Base-by-base conservation (phyloP, 2,797 vertebrate species). In the Craterocephalus amniculus region DNA sequence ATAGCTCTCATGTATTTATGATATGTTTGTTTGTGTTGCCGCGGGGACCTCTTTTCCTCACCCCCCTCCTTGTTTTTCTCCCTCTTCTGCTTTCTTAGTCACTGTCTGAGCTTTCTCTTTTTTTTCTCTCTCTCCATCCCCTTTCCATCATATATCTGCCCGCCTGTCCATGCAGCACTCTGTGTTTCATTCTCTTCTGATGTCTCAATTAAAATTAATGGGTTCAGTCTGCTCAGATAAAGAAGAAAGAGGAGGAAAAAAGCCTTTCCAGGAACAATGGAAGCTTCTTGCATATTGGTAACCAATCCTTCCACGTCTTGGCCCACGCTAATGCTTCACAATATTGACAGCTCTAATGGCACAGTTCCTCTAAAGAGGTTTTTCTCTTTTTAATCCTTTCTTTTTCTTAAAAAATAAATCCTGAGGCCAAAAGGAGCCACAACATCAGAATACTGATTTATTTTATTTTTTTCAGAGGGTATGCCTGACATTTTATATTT, bases 181-280 rank as follows among this genome's bases (percentile, higher is more conserved):
- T 79, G 71, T 61, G 74, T 79, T 82, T 90, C 81, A 51, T 67
- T 76, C 74, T 64, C 51, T 59, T 90, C 87, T 90, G 90, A 89
- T 88, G 87, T 89, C 85, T 89, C 86, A 91, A 88, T 93, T 92
- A 87, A 90, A 91, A 88, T 88, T 65, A 90, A 90, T 90, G 86
- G 70, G 82, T 88, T 90, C 83, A 76, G 87, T 74, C 85, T 84
- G 86, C 78, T 79, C 64, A 83, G 85, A 89, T 88, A 83, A 87
- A 88, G 83, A 88, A 88, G 78, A 84, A 76, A 86, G 84, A 82
- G 61, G 68, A 78, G 65, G 69, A 82, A 83, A 79, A 79, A 80
- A 74, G 62, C 59, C 80, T 89, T 85, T 84, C 72, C 67, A 77
- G 76, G 84, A 90, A 90, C 87, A 88, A 88, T 85, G 81, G 77